Conservation (phyloP, 1,140 invertebrate genomes). For the Drosophila seguyi region DNA sequence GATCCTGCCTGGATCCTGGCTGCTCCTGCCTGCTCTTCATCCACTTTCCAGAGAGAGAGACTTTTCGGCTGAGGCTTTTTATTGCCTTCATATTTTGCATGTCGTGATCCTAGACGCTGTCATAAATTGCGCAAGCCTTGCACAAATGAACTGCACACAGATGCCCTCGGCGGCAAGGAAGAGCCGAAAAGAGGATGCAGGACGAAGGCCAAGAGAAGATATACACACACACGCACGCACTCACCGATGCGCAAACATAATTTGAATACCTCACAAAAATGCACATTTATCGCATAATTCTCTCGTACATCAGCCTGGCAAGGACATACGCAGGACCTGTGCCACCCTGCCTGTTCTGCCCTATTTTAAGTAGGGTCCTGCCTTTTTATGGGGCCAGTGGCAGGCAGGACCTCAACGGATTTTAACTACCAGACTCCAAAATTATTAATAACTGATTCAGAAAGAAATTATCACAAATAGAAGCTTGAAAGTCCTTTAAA, state of each 20-base stretch:
- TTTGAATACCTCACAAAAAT: slow-evolving; percentile 68
- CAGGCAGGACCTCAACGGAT: slow-evolving; percentile 7
- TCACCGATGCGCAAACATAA: slow-evolving; percentile 54
- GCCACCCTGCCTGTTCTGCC: not conserved
- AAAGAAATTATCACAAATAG: not conserved
- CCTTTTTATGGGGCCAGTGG: not conserved
- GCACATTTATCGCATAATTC: slow-evolving; percentile 70
- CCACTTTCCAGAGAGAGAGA: not conserved
- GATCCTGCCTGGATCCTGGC: too few relatives aligned
- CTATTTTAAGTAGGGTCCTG: not conserved
- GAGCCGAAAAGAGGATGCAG: not conserved
- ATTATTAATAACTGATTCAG: slow-evolving; percentile 21
- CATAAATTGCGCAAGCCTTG: slow-evolving; percentile 53
- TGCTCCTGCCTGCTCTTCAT: not conserved
- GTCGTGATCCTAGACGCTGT: slow-evolving; percentile 55
- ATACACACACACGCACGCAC: slow-evolving; percentile 22
- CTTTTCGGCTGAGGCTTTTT: slow-evolving; percentile 45
- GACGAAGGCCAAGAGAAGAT: not conserved
- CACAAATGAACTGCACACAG: slow-evolving; percentile 50
- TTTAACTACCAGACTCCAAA: slow-evolving; percentile 10
- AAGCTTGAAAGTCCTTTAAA: not conserved
- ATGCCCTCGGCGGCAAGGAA: not conserved
- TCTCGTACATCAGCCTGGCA: slow-evolving; percentile 58
- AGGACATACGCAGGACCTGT: slow-evolving; percentile 25
- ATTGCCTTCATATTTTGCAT: slow-evolving; percentile 59